Conservation (phyloP, 2,113 vertebrate species). For the Vidua chalybeata region DNA sequence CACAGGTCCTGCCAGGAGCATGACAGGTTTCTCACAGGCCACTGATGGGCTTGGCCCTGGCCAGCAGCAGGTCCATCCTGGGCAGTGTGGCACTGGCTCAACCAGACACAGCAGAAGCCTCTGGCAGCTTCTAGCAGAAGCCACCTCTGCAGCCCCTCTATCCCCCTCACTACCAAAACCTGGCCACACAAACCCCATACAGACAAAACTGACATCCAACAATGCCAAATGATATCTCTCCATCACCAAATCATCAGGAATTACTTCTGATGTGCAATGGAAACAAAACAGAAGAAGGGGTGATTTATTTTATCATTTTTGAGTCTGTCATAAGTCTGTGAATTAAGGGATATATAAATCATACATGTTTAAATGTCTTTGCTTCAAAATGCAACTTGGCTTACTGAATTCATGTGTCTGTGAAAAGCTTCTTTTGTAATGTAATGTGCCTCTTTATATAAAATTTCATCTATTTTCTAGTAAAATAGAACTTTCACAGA, state of each 20-base stretch:
- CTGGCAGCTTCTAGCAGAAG: neutral
- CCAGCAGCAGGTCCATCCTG: fast-evolving
- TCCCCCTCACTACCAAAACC: neutral
- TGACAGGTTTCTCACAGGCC: neutral
- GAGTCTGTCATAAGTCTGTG: neutral
- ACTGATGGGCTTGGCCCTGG: neutral
- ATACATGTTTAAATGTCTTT: neutral
- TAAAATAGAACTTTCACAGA: neutral
- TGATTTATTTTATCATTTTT: neutral
- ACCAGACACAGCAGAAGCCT: neutral
- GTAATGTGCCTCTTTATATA: neutral
- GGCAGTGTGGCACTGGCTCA: neutral
- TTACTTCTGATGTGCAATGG: neutral
- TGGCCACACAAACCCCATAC: neutral
- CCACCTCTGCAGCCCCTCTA: neutral
- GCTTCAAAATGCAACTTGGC: neutral
- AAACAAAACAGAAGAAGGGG: neutral
- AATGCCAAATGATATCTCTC: neutral
- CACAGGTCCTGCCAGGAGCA: neutral
- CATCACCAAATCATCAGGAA: neutral
- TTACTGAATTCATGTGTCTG: neutral
- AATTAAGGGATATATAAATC: neutral
- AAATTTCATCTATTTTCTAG: neutral
- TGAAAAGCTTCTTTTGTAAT: constrained; percentile 1
- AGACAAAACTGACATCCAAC: neutral